Evolutionary conservation across 1,140 invertebrate species (phyloP), one percentile per base, ranked within the genome.

Genomic region (Zelostemma sp.): DNA sequence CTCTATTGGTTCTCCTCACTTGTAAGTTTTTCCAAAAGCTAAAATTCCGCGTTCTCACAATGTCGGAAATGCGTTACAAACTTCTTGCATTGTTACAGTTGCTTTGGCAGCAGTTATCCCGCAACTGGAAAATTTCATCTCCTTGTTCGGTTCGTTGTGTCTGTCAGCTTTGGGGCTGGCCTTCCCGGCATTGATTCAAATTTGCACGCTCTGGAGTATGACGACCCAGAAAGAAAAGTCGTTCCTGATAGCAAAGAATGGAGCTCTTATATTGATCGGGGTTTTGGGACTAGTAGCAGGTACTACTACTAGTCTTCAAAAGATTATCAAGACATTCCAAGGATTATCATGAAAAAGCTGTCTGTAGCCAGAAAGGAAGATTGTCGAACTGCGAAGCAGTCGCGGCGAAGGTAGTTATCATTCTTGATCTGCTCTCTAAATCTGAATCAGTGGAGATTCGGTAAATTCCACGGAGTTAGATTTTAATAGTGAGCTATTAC

Each of bases 81-180:
- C n/a, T 16, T 69, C 17, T 21, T 11, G 55, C 62, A 17, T 58
- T 68, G 63, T 86, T 88, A 1, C 79, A 96, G 94, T 94, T 86
- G 78, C 89, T 9, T 79, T 96, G 63, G 95, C 94, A 1, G 88
- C 91, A 4, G 87, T 90, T 0, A 90, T 97, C 47, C 94, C 94
- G 0, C 88, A 94, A 69, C 83, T 98, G 67, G 94, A 96, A 45
- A 85, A 96, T 1, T 92, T 97, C 80, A 97, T 98, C 58, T 95
- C 95, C 0, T 86, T 97, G 28, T 93, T 97, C 72, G 96, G 96
- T 18, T 94, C 96, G 0, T 84, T 97, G 0, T 93, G 92, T 64
- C 88, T 95, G 5, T 94, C 94, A 6, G 91, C 92, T 0, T 85
- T 97, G 16, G 95, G 95, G 0, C 84, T 97, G 11, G 93, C 94